Conservation (phyloP, 2,888 invertebrate genomes). For the Oasisia sp. region DNA sequence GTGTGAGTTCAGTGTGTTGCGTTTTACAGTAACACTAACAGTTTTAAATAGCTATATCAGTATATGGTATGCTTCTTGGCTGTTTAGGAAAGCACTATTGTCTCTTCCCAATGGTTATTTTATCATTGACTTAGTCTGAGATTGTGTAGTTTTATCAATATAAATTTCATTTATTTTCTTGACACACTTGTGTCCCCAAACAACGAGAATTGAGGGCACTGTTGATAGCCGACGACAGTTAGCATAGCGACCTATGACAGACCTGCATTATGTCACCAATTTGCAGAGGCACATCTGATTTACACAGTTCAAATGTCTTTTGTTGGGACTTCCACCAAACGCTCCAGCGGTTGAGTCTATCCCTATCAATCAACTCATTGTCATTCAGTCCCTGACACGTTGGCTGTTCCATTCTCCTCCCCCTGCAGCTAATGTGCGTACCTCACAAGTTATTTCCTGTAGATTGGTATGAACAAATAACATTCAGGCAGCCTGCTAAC, state of each 20-base stretch:
- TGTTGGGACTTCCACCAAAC: conserved; percentile 11
- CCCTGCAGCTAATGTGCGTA: neutral
- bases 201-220: neutral
- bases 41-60: neutral
- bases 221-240: neutral
- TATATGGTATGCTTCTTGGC: neutral
- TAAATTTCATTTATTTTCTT: neutral
- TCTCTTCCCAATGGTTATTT: neutral
- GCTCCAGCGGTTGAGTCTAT: neutral
- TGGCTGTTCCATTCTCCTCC: conserved; percentile 7
- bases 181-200: neutral
- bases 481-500: neutral
- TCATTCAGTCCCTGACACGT: neutral
- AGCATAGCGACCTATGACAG: conserved; percentile 9
- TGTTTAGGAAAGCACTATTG: neutral
- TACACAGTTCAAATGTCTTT: conserved; percentile 17
- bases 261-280: conserved; percentile 5
- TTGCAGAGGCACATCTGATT: neutral
- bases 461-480: neutral
- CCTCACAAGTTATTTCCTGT: neutral
- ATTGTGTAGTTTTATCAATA: neutral
- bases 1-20: neutral
- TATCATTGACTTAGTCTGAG: neutral
- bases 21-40: neutral
- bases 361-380: conserved; percentile 1